phyloP scores from a whole-genome alignment of 2,797 vertebrate species.

The Lepilemur septentrionalis region DNA sequence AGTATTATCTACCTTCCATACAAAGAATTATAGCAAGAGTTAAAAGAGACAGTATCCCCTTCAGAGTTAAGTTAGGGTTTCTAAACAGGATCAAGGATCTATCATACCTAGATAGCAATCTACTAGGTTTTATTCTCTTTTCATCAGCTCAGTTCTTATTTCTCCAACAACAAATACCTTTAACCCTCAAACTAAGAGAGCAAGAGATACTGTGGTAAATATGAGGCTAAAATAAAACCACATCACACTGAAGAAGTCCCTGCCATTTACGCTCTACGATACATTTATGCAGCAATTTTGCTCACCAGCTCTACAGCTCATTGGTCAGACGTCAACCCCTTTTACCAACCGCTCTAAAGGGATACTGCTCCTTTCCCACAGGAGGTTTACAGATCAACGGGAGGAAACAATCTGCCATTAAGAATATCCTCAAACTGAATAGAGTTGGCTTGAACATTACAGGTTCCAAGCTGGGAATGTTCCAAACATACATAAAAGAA shows the following conservation, averaged over 20 bases:
- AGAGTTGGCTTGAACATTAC: conserved; percentile 66
- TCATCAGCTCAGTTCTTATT: background rate
- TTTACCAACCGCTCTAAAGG: conserved; percentile 78
- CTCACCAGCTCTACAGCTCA: background rate
- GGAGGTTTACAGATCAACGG: conserved; percentile 74
- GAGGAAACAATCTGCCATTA: conserved; percentile 57
- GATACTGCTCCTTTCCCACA: conserved; percentile 83
- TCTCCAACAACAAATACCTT: background rate
- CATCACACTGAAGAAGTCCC: background rate
- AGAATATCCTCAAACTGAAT: conserved; percentile 66
- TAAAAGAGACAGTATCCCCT: conserved; percentile 94
- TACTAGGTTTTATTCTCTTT: conserved; percentile 39
- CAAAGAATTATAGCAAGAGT: conserved; percentile 81
- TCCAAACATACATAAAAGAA: conserved; percentile 77
- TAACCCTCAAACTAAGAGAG: conserved; percentile 50
- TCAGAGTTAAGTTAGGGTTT: conserved; percentile 80
- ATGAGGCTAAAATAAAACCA: background rate
- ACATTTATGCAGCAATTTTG: background rate
- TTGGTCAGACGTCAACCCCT: background rate
- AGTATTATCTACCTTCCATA: conserved; percentile 83
- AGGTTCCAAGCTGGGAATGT: conserved; percentile 78
- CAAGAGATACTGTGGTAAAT: conserved; percentile 56
- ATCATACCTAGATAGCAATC: background rate
- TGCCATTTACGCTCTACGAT: background rate
- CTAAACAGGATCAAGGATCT: conserved; percentile 32